phyloP scores from a whole-genome alignment of 2,888 invertebrate species.

The Serrognathus titanus region DNA sequence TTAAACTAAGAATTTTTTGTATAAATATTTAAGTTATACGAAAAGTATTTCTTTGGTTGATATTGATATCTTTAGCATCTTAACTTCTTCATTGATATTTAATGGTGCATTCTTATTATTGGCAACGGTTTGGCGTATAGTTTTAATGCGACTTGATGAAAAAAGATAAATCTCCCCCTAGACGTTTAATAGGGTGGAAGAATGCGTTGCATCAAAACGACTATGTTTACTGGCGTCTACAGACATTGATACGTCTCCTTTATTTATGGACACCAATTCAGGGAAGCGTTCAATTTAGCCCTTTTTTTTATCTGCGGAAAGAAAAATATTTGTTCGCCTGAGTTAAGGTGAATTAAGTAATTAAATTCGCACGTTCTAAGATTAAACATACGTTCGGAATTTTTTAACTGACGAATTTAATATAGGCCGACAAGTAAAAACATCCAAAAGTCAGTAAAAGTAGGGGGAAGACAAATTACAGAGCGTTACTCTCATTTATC shows the following conservation, averaged over 20 bases:
- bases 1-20: too few relatives aligned
- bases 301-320: neutral
- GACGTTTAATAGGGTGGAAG: constrained; percentile 26
- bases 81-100: too few relatives aligned
- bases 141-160: constrained; percentile 15
- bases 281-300: neutral
- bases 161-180: constrained; percentile 27
- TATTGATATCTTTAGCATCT: too few relatives aligned
- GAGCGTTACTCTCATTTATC: constrained; percentile 21
- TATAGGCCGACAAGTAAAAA: constrained; percentile 35
- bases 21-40: too few relatives aligned
- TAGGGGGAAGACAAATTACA: constrained; percentile 22
- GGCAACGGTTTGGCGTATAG: too few relatives aligned
- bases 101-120: too few relatives aligned
- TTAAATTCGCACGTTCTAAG: neutral
- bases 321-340: neutral
- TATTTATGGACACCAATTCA: neutral
- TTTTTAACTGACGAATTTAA: constrained; percentile 39
- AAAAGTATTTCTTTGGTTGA: too few relatives aligned
- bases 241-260: constrained; percentile 5
- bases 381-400: constrained; percentile 6
- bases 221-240: constrained; percentile 16
- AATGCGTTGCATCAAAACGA: constrained; percentile 14
- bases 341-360: neutral
- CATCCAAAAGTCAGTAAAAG: constrained; percentile 19